These are phyloP conservation scores for sheep (Ovis aries) DNA, from an alignment of 2,113 vertebrate genomes.

Conservation along the genomic window DNA sequence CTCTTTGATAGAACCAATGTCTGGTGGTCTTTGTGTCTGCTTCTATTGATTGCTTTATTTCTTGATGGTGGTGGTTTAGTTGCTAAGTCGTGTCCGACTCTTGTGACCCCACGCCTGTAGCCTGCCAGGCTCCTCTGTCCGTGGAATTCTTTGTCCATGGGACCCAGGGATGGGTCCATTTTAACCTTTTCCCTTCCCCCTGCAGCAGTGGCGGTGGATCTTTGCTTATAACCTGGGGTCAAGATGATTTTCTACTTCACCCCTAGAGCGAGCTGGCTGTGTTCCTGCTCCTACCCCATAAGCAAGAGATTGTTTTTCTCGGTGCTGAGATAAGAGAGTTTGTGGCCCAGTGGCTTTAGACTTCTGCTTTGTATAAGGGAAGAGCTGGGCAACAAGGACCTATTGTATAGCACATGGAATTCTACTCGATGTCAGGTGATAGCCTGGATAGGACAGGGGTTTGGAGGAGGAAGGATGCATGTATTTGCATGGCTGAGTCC, in stretches of 20 bases:
- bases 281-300: background rate
- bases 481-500: background rate
- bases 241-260: background rate
- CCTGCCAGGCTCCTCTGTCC: background rate
- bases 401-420: background rate
- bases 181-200: background rate
- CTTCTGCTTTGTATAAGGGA: background rate
- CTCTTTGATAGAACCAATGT: background rate
- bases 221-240: background rate
- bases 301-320: background rate
- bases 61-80: background rate
- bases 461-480: background rate
- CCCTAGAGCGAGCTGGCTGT: background rate
- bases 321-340: background rate
- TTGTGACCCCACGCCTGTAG: background rate
- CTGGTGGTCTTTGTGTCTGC: background rate
- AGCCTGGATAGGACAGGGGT: background rate
- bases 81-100: accelerated
- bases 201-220: background rate
- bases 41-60: background rate
- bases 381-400: background rate
- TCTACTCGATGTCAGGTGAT: background rate
- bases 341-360: background rate
- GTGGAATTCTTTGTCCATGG: background rate
- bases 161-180: background rate